Base-by-base conservation (phyloP, 2,797 vertebrate species). In the Gambusia yucatana region DNA sequence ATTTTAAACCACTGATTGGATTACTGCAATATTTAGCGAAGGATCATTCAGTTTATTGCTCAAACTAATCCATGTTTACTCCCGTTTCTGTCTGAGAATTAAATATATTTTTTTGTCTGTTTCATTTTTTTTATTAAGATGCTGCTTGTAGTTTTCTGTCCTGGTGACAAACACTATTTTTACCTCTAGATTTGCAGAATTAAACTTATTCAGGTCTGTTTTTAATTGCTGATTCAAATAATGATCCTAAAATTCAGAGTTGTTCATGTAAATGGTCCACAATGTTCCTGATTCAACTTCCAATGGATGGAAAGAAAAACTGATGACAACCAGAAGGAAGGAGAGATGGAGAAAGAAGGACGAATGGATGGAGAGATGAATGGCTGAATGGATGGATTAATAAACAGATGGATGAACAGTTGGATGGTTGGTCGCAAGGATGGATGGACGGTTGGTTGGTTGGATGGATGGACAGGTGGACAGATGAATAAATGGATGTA, bases 1-100 rank as follows among this genome's bases (percentile, higher is more conserved):
- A 6, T 71, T 73, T 72, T 55, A 36, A 75, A 46, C 78, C 57
- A 63, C 7, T 44, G 43, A 25, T 44, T 28, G 67, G 14, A 71
- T 8, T 16, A 39, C 36, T 41, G 36, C 22, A 67, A 67, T 41
- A 25, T 52, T 52, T 52, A 52, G 36, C 0, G 1, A 25, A 67
- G 43, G n/a, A n/a, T 69, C 67, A 10, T 69, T 69, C 25, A 44
- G 11, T 43, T 69, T n/a, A 44, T 43, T 43, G 22, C 67, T 70
- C 10, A 43, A 16, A 70, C 25, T 13, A 70, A 63, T 36, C 2
- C 14, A 63, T 63, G 59, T 36, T 63, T 17, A 63, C 16, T 63
- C 59, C 59, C 0, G 6, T 63, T 63, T 63, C 59, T 63, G 30
- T 59, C 28, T 30, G 1, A 30, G 16, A 30, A 30, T 16, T 14